Evolutionary conservation across 2,888 invertebrate species (phyloP).

Genomic region (Pollenia amentaria): DNA sequence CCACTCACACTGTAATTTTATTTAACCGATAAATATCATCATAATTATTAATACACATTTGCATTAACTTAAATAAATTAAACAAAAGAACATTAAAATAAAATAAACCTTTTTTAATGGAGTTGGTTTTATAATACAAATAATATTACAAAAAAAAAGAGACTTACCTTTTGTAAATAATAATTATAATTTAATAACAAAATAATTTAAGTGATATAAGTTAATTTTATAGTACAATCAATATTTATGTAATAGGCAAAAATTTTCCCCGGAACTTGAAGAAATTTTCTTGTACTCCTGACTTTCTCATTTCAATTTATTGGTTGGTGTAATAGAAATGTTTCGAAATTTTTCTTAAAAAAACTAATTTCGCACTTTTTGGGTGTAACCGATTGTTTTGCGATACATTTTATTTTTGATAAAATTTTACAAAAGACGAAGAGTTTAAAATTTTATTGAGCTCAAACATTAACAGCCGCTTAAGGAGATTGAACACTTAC

Average conservation of each 20-base stretch:
- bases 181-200: constrained; percentile 45
- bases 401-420: constrained; percentile 65
- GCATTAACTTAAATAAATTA: constrained; percentile 23
- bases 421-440: constrained; percentile 55
- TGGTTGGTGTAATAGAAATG: constrained; percentile 78
- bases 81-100: constrained; percentile 50
- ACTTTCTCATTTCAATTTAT: constrained; percentile 12
- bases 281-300: not conserved
- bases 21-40: constrained; percentile 65
- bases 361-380: constrained; percentile 77
- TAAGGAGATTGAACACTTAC: not conserved
- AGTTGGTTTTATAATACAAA: constrained; percentile 67
- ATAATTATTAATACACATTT: constrained; percentile 53
- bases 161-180: constrained; percentile 68
- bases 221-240: constrained; percentile 39
- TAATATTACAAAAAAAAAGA: constrained; percentile 25
- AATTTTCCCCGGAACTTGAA: not conserved
- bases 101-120: constrained; percentile 64
- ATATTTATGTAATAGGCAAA: constrained; percentile 42
- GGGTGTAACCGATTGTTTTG: constrained; percentile 82
- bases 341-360: constrained; percentile 48
- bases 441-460: constrained; percentile 39
- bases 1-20: constrained; percentile 43
- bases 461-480: constrained; percentile 29
- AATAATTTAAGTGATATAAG: constrained; percentile 53